Base-by-base conservation (phyloP, 2,797 vertebrate species). In the Danionella dracula region DNA sequence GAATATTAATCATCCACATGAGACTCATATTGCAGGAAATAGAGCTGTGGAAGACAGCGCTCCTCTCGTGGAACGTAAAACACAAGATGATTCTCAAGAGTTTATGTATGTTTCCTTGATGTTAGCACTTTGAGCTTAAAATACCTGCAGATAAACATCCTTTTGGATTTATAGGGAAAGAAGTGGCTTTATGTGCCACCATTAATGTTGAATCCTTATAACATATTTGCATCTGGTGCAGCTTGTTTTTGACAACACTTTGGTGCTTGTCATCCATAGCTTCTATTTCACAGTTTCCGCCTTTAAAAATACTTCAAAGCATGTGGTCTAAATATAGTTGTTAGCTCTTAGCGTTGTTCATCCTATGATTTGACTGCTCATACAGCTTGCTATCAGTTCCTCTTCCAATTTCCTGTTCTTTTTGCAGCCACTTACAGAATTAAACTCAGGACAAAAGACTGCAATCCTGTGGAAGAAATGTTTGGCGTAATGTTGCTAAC, bases 401-500 rank as follows among this genome's bases (percentile, higher is more conserved):
- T 56, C 15, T 32, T 12, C 64, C 54, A 38, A 56, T 54, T 55
- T 60, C 42, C 57, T 60, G 57, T 38, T 46, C 11, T 15, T 48
- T 48, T 15, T 48, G 20, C 16, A 15, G 31, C 51, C 63, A 66
- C 40, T 16, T 63, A 15, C 13, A 29, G 58, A 54, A 35, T 53
- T 42, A 38, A 63, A 67, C 64, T 56, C 31, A 27, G 55, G 40
- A 54, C 48, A 67, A 57, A 53, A 23, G 41, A 17, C 32, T 48
- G 19, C 12, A 35, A 13, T 65, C 15, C 23, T 53, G 41, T 29
- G n/a, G 27, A 55, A 46, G 63, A 72, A 77, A 72, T 69, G 59
- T 31, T 59, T 77, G 54, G 68, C 67, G 69, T 74, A 72, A 73
- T 59, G 48, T 19, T 68, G 58, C 63, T 76, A 44, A 76, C 78